A percentile compares a stretch with the other conserved stretches of the same genome.
Evolutionary conservation across 2,113 vertebrate genomes (phyloP).

Genomic region (Ahaetulla prasina): DNA sequence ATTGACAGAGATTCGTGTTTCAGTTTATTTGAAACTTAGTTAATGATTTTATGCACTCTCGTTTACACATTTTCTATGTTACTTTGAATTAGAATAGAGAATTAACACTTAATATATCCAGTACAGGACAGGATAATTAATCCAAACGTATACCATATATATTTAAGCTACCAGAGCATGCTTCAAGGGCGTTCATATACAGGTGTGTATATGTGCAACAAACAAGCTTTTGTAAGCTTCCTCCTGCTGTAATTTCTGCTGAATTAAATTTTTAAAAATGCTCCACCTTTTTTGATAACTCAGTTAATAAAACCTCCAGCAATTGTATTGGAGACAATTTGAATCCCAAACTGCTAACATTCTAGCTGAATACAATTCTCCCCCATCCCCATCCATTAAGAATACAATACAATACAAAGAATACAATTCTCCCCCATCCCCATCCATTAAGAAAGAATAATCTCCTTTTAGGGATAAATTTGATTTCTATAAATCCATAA

Average conservation of each 20-base stretch:
- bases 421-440: rapidly evolving
- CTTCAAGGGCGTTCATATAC: neutral
- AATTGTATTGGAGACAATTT: neutral
- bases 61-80: neutral
- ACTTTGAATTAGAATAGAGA: neutral
- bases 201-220: neutral
- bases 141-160: neutral
- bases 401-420: no score
- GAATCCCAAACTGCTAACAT: neutral
- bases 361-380: neutral
- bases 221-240: neutral
- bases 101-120: neutral
- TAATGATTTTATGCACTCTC: neutral
- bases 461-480: neutral
- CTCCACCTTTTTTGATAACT: neutral
- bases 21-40: neutral
- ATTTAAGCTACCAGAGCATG: neutral
- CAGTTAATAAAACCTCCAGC: neutral
- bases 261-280: neutral
- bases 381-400: neutral
- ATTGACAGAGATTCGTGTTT: neutral
- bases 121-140: neutral
- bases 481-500: neutral
- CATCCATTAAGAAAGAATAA: neutral
- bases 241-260: no score